Conservation (phyloP, 2,888 invertebrate species). For the Callosobruchus maculatus region DNA sequence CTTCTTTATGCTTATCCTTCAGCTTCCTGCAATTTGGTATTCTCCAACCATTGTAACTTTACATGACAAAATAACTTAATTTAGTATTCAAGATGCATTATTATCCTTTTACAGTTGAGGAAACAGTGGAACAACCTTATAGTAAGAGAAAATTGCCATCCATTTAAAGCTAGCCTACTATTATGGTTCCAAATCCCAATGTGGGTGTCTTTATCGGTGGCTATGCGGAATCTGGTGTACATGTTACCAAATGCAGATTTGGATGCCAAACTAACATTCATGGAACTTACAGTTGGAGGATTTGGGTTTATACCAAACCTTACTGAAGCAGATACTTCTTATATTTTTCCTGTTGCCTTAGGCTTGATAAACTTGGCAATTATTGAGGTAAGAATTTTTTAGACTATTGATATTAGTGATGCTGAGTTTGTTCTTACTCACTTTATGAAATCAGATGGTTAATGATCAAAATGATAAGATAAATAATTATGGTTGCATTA, state of each 20-base stretch:
- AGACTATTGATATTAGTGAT: too few species aligned
- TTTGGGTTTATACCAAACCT: conserved; percentile 81
- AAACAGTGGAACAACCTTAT: conserved; percentile 73
- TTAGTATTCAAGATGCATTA: too few species aligned
- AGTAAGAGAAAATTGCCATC: conserved; percentile 85
- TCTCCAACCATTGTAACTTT: too few species aligned
- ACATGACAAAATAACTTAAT: too few species aligned
- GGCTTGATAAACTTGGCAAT: conserved; percentile 73
- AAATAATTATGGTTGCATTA: too few species aligned
- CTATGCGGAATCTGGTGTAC: conserved; percentile 77
- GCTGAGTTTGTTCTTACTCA: too few species aligned
- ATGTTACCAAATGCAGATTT: conserved; percentile 62
- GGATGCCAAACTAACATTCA: conserved; percentile 58
- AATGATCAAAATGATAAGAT: too few species aligned
- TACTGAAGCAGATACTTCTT: conserved; percentile 66
- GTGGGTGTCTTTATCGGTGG: conserved; percentile 82
- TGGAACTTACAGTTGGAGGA: conserved; percentile 70
- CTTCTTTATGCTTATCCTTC: too few species aligned
- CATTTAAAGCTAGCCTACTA: conserved; percentile 72
- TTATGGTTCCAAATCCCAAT: conserved; percentile 80
- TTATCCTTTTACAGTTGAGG: conserved; percentile 60
- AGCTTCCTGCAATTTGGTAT: too few species aligned
- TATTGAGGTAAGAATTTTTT: conserved; percentile 58
- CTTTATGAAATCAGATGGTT: too few species aligned
- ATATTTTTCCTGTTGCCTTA: conserved; percentile 69